Evolutionary conservation across 2,797 vertebrate species (phyloP).

Genomic region (Pangasius djambal): DNA sequence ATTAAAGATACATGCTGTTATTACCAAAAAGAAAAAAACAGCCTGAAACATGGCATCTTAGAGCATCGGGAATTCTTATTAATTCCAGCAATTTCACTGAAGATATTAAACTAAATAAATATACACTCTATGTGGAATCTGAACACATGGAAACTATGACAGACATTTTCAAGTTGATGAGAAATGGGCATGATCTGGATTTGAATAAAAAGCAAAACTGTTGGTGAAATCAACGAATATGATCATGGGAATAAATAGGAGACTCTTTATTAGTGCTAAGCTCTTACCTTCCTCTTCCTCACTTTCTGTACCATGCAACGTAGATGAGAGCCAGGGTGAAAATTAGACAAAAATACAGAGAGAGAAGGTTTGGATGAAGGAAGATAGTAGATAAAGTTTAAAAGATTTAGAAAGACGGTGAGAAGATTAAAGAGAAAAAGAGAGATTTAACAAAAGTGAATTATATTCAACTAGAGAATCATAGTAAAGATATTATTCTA

Average conservation of each 20-base stretch:
- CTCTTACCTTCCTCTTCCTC: constrained; percentile 87
- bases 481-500: constrained; percentile 40
- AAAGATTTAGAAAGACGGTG: neutral
- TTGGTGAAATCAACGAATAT: neutral
- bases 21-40: neutral
- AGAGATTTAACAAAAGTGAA: neutral
- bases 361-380: neutral
- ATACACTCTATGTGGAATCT: neutral
- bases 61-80: neutral
- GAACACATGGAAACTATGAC: neutral
- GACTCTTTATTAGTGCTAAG: constrained; percentile 33
- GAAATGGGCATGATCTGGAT: neutral
- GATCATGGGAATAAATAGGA: neutral
- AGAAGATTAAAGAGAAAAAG: constrained; percentile 4
- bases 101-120: neutral
- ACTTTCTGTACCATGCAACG: constrained; percentile 63
- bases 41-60: neutral
- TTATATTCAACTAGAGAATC: constrained; percentile 6
- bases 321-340: constrained; percentile 42
- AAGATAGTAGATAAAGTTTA: constrained; percentile 2
- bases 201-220: neutral
- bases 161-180: neutral
- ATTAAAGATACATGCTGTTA: constrained; percentile 17
- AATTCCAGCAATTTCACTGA: neutral
- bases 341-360: constrained; percentile 38